Evolutionary conservation across 1,140 invertebrate genomes (phyloP).

Genomic region (Drusus annulatus): DNA sequence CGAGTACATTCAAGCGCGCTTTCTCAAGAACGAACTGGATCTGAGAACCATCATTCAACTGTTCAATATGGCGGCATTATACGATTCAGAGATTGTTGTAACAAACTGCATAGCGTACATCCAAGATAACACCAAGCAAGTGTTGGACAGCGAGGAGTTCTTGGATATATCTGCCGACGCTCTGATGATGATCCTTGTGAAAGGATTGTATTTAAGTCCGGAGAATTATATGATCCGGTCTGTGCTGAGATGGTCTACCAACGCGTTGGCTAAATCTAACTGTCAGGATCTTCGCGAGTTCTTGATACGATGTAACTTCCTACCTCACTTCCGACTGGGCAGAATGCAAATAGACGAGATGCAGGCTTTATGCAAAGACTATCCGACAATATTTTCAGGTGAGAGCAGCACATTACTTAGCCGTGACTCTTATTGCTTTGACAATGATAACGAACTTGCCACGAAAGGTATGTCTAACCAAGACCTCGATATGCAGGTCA

Average conservation of each 20-base stretch:
- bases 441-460: not conserved
- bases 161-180: slow-evolving; percentile 22
- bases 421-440: not conserved
- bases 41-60: slow-evolving; percentile 17
- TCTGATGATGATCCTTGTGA: slow-evolving; percentile 13
- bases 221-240: not conserved
- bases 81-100: slow-evolving; percentile 5
- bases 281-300: not conserved
- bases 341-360: not conserved
- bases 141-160: slow-evolving; percentile 40
- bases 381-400: slow-evolving; percentile 3
- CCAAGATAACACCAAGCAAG: slow-evolving; percentile 36
- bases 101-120: slow-evolving; percentile 43
- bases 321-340: not conserved
- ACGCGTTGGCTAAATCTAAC: not conserved
- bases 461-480: slow-evolving; percentile 15
- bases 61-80: slow-evolving; percentile 33
- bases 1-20: slow-evolving; percentile 5
- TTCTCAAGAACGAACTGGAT: not conserved
- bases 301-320: not conserved
- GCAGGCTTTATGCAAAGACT: not conserved
- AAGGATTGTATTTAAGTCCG: not conserved
- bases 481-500: slow-evolving; percentile 1
- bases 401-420: not conserved
- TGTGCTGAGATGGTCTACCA: slow-evolving; percentile 9